Evolutionary conservation across 2,888 invertebrate genomes (phyloP), one percentile per base, ranked within the genome.

Genomic region (Piscicola geometra): DNA sequence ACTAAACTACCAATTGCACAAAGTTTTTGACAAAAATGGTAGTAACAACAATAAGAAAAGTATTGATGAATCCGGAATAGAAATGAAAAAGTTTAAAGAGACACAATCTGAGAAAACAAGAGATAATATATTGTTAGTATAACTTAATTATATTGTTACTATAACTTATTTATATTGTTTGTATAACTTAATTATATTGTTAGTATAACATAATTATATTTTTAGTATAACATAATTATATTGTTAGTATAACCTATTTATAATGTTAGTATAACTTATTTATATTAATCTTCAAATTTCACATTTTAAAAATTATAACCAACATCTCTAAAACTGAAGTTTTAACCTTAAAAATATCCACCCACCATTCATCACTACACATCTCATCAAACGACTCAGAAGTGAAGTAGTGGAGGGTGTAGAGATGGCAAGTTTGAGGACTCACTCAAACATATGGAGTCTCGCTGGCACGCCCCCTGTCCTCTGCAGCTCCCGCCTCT

Each of bases 1-100:
- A 77, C 87, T 93, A 81, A 97, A 96, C 87, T 91, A 91, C 87
- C 90, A 91, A 67, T 89, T 97, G 77, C 97, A 97, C 86, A 90
- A 91, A 81, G 91, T 96, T 88, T 97, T 95, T 86, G 96, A 97
- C 86, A 93, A 56, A 52, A 73, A 60, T 56, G 33, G 56, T 33
- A 60, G 33, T 36, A 73, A 73, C 33, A 73, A 93, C 21, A 91
- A 84, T 76, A 84, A 83, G 50, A 35, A 70, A 36, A 69, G 74
- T 15, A 76, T 75, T 60, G 76, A 77, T 30, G 80, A 52, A 28
- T 33, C 35, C 18, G 76, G 74, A 18, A 50, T 32, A 25, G 68
- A 66, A 64, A 67, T 67, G 28, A 74, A 70, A 36, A 74, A 77
- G 35, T 75, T 74, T 64, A 70, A 77, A n/a, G 71, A 77, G 32